Percentiles rank a stretch among this genome's conserved stretches.
Conservation (phyloP, 2,797 vertebrate genomes). For the Darevskia mixta region DNA sequence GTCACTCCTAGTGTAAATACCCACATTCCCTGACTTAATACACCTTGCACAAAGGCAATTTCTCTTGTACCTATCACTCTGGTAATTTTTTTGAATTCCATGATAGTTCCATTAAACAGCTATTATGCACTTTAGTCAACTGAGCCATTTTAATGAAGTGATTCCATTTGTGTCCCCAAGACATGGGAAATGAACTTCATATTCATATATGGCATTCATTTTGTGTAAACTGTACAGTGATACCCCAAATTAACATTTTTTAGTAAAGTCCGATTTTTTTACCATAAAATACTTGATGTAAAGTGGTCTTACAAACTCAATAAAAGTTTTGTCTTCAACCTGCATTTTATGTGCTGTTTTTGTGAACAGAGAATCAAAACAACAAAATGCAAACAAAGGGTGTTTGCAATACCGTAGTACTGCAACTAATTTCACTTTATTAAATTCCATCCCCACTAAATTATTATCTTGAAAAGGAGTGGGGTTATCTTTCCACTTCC, state of each 20-base stretch:
- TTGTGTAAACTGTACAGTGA: constrained; percentile 59
- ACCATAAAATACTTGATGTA: constrained; percentile 71
- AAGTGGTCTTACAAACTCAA: constrained; percentile 65
- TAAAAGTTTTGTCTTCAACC: constrained; percentile 75
- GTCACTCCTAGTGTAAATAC: not conserved
- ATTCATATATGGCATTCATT: constrained; percentile 52
- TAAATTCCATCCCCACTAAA: not conserved
- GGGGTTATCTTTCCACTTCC: not conserved
- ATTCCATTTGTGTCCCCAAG: constrained; percentile 63
- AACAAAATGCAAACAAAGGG: not conserved
- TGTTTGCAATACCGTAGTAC: not conserved
- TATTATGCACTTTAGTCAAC: constrained; percentile 49
- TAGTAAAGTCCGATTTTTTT: constrained; percentile 39
- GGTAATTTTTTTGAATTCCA: constrained; percentile 23
- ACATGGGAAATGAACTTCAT: constrained; percentile 72
- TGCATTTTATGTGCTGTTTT: constrained; percentile 1
- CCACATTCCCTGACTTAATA: not conserved
- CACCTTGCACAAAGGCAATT: constrained; percentile 29
- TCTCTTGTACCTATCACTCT: constrained; percentile 23
- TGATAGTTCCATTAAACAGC: not conserved
- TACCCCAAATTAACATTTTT: constrained; percentile 36
- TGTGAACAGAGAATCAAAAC: not conserved
- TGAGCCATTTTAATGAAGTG: constrained; percentile 56
- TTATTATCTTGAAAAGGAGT: not conserved
- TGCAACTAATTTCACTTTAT: not conserved